Evolutionary conservation across 1,140 invertebrate genomes (phyloP).

Genomic region (Helicoverpa armigera): DNA sequence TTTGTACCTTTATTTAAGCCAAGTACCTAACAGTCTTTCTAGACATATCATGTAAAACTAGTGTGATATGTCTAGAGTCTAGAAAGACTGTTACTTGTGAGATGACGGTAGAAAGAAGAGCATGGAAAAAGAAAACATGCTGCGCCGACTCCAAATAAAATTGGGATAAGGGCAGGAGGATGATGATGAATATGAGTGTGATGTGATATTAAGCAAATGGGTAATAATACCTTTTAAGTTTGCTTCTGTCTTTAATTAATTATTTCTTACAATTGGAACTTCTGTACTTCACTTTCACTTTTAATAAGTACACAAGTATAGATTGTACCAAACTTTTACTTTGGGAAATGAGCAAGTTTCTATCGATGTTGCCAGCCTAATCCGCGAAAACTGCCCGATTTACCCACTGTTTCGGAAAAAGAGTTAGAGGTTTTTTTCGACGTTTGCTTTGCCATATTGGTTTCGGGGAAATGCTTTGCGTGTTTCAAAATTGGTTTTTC

Average conservation of each 20-base stretch:
- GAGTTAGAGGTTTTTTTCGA: not conserved
- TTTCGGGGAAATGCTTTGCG: not conserved
- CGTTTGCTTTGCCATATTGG: slow-evolving; percentile 1
- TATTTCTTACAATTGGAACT: not conserved
- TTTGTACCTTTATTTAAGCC: too few species aligned
- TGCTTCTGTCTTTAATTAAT: not conserved
- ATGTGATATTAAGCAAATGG: too few species aligned
- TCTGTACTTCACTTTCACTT: not conserved
- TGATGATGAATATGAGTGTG: too few species aligned
- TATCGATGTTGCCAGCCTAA: not conserved
- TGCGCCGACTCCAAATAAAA: too few species aligned
- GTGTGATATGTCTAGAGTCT: too few species aligned
- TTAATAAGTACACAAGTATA: slow-evolving; percentile 17
- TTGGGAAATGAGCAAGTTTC: slow-evolving; percentile 40
- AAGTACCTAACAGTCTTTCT: too few species aligned
- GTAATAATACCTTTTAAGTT: too few species aligned
- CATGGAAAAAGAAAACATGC: too few species aligned
- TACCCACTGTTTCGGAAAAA: slow-evolving; percentile 8
- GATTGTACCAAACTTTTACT: slow-evolving; percentile 3
- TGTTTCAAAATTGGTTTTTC: slow-evolving; percentile 5
- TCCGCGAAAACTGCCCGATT: not conserved
- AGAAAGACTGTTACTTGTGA: too few species aligned
- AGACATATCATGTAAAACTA: too few species aligned
- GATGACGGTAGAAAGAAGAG: too few species aligned
- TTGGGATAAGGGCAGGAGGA: too few species aligned